phyloP scores from a whole-genome alignment of 2,113 vertebrate species.

The Stegastes partitus region DNA sequence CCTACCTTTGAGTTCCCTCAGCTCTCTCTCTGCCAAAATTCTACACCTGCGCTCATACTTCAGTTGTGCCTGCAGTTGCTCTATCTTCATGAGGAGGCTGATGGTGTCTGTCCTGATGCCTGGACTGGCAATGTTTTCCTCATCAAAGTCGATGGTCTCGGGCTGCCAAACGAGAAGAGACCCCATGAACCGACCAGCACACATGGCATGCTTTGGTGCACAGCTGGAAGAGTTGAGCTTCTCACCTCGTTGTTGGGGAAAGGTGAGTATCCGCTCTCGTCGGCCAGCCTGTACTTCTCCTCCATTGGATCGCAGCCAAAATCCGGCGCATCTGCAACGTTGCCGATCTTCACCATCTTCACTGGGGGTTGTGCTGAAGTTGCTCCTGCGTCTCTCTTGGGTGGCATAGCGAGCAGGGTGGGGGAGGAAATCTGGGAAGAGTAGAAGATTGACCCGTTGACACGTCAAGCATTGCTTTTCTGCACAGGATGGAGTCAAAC shows the following conservation, averaged over 20 bases:
- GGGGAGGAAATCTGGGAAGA: constrained; percentile 24
- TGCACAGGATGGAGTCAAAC: constrained; percentile 17
- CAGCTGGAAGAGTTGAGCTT: not conserved
- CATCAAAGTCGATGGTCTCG: constrained; percentile 73
- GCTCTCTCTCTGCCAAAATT: constrained; percentile 79
- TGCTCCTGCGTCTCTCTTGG: constrained; percentile 71
- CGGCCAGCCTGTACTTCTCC: constrained; percentile 66
- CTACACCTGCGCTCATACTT: constrained; percentile 83
- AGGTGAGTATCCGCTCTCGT: constrained; percentile 66
- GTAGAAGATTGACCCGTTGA: not conserved
- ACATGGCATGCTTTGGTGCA: not conserved
- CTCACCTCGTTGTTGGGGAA: constrained; percentile 68
- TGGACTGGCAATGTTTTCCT: constrained; percentile 67
- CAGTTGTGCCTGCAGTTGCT: constrained; percentile 81
- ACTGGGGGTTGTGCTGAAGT: constrained; percentile 41
- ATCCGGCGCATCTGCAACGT: constrained; percentile 48
- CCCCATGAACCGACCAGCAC: not conserved
- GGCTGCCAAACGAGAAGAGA: constrained; percentile 50
- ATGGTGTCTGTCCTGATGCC: constrained; percentile 82
- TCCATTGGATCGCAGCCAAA: constrained; percentile 65
- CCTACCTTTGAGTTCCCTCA: constrained; percentile 81
- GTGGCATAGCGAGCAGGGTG: constrained; percentile 65
- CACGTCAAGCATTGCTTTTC: not conserved
- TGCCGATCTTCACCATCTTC: constrained; percentile 77
- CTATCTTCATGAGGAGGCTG: constrained; percentile 84